Evolutionary conservation across 2,797 vertebrate genomes (phyloP).

Genomic region (Liasis olivaceus): DNA sequence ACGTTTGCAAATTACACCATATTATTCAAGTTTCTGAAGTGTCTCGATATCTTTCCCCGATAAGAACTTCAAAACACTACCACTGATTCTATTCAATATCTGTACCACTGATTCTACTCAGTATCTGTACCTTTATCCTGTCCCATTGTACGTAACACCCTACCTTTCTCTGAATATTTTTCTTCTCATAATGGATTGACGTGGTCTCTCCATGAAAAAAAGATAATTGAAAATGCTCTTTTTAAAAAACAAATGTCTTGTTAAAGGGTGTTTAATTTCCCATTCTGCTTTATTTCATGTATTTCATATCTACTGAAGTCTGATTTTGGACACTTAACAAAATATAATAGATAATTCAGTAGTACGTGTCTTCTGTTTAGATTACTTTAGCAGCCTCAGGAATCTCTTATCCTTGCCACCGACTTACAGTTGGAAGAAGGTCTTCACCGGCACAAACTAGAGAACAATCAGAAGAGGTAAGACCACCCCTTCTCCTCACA

Average conservation of each 20-base stretch:
- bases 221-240: not conserved
- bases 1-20: not conserved
- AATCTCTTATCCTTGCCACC: conserved; percentile 94
- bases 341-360: not conserved
- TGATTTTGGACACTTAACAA: not conserved
- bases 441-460: conserved; percentile 87
- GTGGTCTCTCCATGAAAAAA: not conserved
- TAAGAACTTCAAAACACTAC: not conserved
- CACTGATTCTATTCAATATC: not conserved
- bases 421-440: conserved; percentile 93
- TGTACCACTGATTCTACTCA: not conserved
- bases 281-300: not conserved
- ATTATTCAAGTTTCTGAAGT: not conserved
- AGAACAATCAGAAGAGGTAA: conserved; percentile 94
- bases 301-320: not conserved
- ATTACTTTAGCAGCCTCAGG: conserved; percentile 93
- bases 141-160: not conserved
- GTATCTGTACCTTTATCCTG: not conserved
- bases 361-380: conserved; percentile 69
- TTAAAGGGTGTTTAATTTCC: not conserved
- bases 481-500: not conserved
- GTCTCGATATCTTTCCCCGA: not conserved
- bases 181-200: not conserved
- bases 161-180: not conserved
- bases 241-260: not conserved